Conservation (phyloP, 2,797 vertebrate genomes). For the Melanotaenia trifasciata region DNA sequence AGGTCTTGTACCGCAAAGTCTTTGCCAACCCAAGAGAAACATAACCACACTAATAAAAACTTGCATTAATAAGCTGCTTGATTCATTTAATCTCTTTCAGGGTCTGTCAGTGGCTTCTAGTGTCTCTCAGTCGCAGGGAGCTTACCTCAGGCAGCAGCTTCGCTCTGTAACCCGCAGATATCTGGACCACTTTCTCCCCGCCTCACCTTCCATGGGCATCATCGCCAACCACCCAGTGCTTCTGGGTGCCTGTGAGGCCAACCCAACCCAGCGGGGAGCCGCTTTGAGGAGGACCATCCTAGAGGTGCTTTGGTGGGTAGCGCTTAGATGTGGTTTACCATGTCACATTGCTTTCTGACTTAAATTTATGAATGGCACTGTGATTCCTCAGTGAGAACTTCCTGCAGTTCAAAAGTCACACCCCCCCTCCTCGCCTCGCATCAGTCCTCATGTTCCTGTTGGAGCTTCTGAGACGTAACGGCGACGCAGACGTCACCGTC, state of each 20-base stretch:
- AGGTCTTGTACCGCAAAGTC: not conserved
- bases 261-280: constrained; percentile 65
- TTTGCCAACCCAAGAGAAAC: not conserved
- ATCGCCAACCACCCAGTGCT: constrained; percentile 90
- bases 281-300: constrained; percentile 85
- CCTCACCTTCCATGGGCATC: constrained; percentile 73
- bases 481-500: constrained; percentile 76
- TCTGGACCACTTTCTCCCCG: constrained; percentile 91
- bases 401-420: constrained; percentile 89
- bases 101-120: constrained; percentile 89
- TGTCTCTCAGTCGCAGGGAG: constrained; percentile 87
- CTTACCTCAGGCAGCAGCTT: constrained; percentile 91
- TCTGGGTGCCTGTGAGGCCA: constrained; percentile 83
- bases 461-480: constrained; percentile 87
- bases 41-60: not conserved
- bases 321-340: not conserved
- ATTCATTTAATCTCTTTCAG: constrained; percentile 68
- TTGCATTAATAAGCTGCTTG: not conserved
- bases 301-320: constrained; percentile 88
- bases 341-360: too few species aligned
- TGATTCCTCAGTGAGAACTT: constrained; percentile 85
- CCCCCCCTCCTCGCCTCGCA: constrained; percentile 88
- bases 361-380: not conserved
- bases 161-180: constrained; percentile 88
- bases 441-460: constrained; percentile 87